Conservation (phyloP, 1,140 invertebrate species). For the Drosophila sproati region DNA sequence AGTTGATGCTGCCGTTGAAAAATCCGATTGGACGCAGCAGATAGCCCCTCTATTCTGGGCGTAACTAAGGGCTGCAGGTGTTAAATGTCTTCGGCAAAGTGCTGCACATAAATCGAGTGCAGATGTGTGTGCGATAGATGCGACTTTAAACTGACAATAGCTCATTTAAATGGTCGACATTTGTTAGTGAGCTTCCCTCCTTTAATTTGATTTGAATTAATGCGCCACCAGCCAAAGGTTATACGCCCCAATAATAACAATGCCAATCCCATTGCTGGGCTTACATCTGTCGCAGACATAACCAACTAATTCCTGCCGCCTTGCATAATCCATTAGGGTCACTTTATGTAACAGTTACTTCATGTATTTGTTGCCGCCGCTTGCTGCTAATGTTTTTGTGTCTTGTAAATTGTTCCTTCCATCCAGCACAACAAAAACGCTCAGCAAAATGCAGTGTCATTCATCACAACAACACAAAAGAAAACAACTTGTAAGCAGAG, state of each 20-base stretch:
- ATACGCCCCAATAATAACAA: slow-evolving; percentile 35
- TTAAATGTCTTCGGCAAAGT: slow-evolving; percentile 78
- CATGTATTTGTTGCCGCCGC: slow-evolving; percentile 31
- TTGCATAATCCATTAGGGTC: slow-evolving; percentile 76
- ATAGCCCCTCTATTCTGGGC: slow-evolving; percentile 35
- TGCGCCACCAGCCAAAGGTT: slow-evolving; percentile 60
- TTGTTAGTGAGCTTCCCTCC: slow-evolving; percentile 44
- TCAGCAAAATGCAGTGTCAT: slow-evolving; percentile 75
- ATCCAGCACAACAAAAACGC: slow-evolving; percentile 64
- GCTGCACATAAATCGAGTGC: slow-evolving; percentile 59
- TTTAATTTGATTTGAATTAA: slow-evolving; percentile 74
- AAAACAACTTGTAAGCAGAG: slow-evolving; percentile 56
- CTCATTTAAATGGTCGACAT: slow-evolving; percentile 73
- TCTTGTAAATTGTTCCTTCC: slow-evolving; percentile 78
- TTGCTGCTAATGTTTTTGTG: slow-evolving; percentile 69
- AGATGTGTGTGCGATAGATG: slow-evolving; percentile 56
- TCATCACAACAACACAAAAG: slow-evolving; percentile 61
- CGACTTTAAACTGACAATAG: slow-evolving; percentile 75
- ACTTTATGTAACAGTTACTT: slow-evolving; percentile 55
- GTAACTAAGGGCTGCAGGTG: slow-evolving; percentile 58
- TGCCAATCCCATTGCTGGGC: slow-evolving; percentile 15
- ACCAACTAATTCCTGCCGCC: slow-evolving; percentile 66
- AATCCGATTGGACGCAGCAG: slow-evolving; percentile 60
- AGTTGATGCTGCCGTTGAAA: slow-evolving; percentile 62
- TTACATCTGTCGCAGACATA: slow-evolving; percentile 59